Percentiles rank a stretch among this genome's conserved stretches.
phyloP scores from a whole-genome alignment of 2,888 invertebrate genomes.

The Lymantria dispar region DNA sequence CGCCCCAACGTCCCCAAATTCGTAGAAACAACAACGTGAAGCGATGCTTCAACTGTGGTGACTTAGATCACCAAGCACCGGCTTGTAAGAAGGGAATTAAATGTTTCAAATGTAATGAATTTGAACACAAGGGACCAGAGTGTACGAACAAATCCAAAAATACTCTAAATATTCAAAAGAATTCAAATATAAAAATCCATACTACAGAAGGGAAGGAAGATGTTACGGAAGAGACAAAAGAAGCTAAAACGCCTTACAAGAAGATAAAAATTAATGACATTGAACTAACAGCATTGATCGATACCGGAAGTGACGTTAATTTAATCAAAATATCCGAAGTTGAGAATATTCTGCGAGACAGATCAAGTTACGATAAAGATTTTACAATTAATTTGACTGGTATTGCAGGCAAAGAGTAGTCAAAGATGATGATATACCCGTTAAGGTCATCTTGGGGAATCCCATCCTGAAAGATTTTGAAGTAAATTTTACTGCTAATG shows the following conservation, averaged over 20 bases:
- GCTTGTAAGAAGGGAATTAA: conserved; percentile 32
- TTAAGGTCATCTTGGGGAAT: conserved; percentile 18
- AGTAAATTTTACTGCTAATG: conserved; percentile 11
- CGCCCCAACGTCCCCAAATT: conserved; percentile 5
- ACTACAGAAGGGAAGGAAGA: too few relatives aligned
- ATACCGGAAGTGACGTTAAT: not conserved
- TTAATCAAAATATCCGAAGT: not conserved
- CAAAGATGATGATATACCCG: conserved; percentile 15
- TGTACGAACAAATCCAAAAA: not conserved
- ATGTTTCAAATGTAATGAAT: not conserved
- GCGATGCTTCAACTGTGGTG: conserved; percentile 24
- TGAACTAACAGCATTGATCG: not conserved
- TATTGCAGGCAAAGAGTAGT: conserved; percentile 14
- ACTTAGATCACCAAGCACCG: conserved; percentile 10
- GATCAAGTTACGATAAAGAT: not conserved
- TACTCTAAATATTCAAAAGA: not conserved
- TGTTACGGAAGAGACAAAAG: too few relatives aligned
- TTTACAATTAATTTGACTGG: conserved; percentile 4
- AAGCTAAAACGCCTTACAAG: not conserved
- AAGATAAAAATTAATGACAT: not conserved
- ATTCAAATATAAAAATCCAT: too few relatives aligned
- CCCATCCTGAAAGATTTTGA: conserved; percentile 21
- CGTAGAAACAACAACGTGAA: conserved; percentile 2
- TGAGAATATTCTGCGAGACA: not conserved
- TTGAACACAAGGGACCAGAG: not conserved